Percentiles rank a stretch among this genome's conserved stretches.
Conservation (phyloP, 2,797 vertebrate species). For the Sciaenops ocellatus region DNA sequence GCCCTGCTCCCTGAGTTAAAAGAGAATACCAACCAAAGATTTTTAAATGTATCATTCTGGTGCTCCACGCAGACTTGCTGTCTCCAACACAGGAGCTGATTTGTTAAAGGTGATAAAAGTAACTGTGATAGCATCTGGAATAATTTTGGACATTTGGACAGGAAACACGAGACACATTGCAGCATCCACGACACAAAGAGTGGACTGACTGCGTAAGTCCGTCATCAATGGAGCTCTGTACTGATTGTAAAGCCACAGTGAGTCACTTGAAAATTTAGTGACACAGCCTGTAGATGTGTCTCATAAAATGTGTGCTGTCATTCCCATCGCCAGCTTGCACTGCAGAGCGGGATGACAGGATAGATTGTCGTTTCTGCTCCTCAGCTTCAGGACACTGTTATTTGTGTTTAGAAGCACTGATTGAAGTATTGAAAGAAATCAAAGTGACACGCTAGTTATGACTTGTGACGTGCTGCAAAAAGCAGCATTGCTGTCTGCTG, state of each 20-base stretch:
- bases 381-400: constrained; percentile 38
- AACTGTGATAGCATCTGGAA: constrained; percentile 37
- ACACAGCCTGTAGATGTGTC: constrained; percentile 52
- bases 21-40: constrained; percentile 56
- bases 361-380: constrained; percentile 47
- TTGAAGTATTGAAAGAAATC: constrained; percentile 66
- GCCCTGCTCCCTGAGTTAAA: constrained; percentile 60
- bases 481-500: constrained; percentile 12
- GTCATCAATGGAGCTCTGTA: constrained; percentile 45
- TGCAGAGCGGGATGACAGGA: constrained; percentile 52
- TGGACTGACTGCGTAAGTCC: constrained; percentile 15
- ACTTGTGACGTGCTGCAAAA: constrained; percentile 41
- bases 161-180: constrained; percentile 2
- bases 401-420: constrained; percentile 46
- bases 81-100: constrained; percentile 36
- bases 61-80: constrained; percentile 32
- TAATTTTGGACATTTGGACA: constrained; percentile 41
- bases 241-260: constrained; percentile 50
- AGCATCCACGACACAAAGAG: constrained; percentile 7
- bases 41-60: constrained; percentile 55
- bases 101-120: constrained; percentile 41
- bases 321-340: constrained; percentile 48
- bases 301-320: constrained; percentile 64
- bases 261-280: constrained; percentile 63
- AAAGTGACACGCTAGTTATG: constrained; percentile 50